Evolutionary conservation across 2,113 vertebrate genomes (phyloP).

Genomic region (Sakesphorus luctuosus): DNA sequence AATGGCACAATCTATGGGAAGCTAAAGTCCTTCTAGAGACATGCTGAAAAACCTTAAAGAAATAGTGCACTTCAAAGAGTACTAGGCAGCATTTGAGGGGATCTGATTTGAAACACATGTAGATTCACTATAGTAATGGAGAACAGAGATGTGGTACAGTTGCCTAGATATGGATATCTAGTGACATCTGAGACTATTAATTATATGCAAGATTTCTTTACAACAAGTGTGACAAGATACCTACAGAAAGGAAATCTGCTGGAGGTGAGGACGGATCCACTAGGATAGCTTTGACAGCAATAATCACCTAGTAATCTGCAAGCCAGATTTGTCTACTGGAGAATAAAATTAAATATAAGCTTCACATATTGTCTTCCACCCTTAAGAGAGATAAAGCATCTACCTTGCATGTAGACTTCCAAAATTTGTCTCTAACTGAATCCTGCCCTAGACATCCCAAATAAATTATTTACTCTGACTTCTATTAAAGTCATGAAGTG

Average conservation of each 20-base stretch:
- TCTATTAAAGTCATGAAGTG: constrained; percentile 21
- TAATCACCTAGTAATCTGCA: neutral
- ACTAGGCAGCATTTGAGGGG: neutral
- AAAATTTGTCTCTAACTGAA: constrained; percentile 34
- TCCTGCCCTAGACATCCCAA: constrained; percentile 9
- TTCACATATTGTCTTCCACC: neutral
- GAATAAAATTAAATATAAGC: neutral
- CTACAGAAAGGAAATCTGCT: neutral
- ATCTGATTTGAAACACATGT: neutral
- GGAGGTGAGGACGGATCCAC: neutral
- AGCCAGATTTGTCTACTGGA: neutral
- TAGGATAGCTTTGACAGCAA: neutral
- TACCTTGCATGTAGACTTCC: neutral
- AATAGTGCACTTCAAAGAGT: neutral
- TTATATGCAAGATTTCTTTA: neutral
- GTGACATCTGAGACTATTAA: neutral
- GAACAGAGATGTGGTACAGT: neutral
- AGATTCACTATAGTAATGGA: neutral
- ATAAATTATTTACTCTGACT: constrained; percentile 54
- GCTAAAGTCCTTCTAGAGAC: fast-evolving
- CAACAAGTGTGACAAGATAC: neutral
- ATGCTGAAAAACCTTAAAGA: neutral
- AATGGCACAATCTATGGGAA: neutral
- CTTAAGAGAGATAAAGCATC: neutral
- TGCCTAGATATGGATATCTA: neutral